phyloP scores from a whole-genome alignment of 2,797 vertebrate genomes.

The Picus viridis region DNA sequence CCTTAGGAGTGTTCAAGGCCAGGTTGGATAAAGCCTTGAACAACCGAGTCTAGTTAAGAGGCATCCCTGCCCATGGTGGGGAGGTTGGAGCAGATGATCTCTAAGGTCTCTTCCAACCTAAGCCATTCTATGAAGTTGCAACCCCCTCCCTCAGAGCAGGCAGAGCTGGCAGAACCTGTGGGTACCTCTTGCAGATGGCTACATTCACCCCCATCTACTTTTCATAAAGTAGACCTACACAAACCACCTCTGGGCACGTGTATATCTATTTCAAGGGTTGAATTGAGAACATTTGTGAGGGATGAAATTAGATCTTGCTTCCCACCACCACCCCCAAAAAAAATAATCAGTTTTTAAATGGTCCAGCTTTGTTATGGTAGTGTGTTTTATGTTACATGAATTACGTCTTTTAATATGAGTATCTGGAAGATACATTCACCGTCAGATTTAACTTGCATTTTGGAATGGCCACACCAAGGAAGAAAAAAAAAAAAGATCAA shows the following conservation, averaged over 20 bases:
- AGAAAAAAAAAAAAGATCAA: constrained; percentile 46
- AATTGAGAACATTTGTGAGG: constrained; percentile 40
- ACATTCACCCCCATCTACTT: neutral
- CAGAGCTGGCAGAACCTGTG: neutral
- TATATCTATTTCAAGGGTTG: constrained; percentile 20
- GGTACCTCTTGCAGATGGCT: neutral
- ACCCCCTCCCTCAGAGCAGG: neutral
- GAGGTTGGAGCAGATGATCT: too few species aligned
- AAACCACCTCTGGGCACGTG: rapidly evolving
- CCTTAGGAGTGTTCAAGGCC: too few species aligned
- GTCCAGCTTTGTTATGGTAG: constrained; percentile 57
- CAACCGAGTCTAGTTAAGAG: too few species aligned
- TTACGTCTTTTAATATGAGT: constrained; percentile 57
- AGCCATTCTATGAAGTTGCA: too few species aligned
- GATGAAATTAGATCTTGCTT: constrained; percentile 46
- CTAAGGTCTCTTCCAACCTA: too few species aligned
- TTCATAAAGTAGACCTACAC: neutral
- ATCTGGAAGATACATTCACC: constrained; percentile 70
- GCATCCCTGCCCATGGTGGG: too few species aligned
- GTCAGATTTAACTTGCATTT: constrained; percentile 40
- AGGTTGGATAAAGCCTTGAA: too few species aligned
- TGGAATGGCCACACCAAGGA: constrained; percentile 49
- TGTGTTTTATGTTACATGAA: constrained; percentile 63
- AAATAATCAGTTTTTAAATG: constrained; percentile 40
- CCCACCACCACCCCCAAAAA: neutral